Base-by-base conservation (phyloP, 1,140 invertebrate genomes). In the Pomphorhynchus laevis region DNA sequence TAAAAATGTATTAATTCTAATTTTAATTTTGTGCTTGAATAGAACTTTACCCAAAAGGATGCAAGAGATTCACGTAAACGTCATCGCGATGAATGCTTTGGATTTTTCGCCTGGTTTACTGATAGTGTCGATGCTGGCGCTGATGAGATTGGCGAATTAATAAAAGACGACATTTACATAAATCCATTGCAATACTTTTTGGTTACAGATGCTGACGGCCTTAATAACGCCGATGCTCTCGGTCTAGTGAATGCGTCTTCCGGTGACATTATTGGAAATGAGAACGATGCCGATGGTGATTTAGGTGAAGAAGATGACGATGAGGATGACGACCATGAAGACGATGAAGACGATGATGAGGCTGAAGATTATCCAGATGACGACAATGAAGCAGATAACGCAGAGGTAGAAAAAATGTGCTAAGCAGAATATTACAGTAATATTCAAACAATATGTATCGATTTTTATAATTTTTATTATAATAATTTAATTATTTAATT, bases 141-240 rank as follows among this genome's bases (percentile, higher is more conserved):
- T 27, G 56, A 57, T 49, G 57, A 59, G 38, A 45, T 59, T 16
- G 57, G 56, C 18, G 57, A 59, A 45, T 33, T 46, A 32, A 66
- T 68, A 47, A 77, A 77, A 57, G 74, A 77, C 53, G 74, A 77
- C 51, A 67, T 80, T 52, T 80, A 73, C 73, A 69, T 71, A 34
- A 80, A 80, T 62, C 74, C 74, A 40, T 62, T 80, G 41, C 73
- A 75, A 58, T 77, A 76, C 62, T 76, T 72, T 56, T 54, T 79
- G 46, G 70, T 72, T 50, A 66, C 66, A 50, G 64, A 62, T 8
- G 55, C 64, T 12, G 64, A 65, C 21, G 64, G 59, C 16, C 59
- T 61, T 34, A 59, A 56, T 16, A 62, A 65, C 20, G 62, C 59
- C 21, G 40, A 35, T 12, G 43, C 17, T 20, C 41, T 32, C 1